Evolutionary conservation across 2,888 invertebrate species (phyloP).

Genomic region (Callinectes sapidus): DNA sequence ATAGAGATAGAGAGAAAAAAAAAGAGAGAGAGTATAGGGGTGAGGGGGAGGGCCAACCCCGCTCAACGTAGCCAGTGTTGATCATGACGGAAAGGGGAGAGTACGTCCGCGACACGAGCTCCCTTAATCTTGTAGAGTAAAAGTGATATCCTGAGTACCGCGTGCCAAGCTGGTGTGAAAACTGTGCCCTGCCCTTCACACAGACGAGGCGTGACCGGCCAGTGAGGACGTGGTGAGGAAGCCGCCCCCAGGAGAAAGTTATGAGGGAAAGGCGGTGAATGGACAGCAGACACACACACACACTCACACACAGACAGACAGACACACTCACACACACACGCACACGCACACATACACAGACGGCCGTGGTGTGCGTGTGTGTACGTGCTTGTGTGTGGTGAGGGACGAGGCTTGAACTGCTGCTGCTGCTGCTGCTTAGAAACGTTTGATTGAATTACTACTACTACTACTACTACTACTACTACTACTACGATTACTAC

Average conservation of each 20-base stretch:
- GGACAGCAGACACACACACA: background rate
- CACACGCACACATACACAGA: constrained; percentile 42
- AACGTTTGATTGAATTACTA: background rate
- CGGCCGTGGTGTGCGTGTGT: background rate
- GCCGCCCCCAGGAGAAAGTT: background rate
- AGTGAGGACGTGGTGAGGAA: background rate
- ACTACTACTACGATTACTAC: background rate
- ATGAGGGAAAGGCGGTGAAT: background rate
- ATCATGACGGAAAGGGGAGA: background rate
- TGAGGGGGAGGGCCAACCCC: background rate
- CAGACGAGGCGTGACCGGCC: background rate
- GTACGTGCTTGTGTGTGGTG: background rate
- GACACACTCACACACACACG: background rate
- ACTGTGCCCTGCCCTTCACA: background rate
- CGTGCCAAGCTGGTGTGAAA: background rate
- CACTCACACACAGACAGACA: constrained; percentile 44
- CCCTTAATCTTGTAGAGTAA: background rate
- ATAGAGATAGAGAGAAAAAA: background rate
- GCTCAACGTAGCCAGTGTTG: constrained; percentile 34
- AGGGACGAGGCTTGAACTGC: background rate
- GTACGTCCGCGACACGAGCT: background rate
- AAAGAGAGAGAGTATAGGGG: background rate
- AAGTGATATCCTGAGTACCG: background rate
- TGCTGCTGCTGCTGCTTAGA: background rate
- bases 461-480: background rate